Evolutionary conservation across 1,140 invertebrate genomes (phyloP).

Genomic region (Copidosoma floridanum): DNA sequence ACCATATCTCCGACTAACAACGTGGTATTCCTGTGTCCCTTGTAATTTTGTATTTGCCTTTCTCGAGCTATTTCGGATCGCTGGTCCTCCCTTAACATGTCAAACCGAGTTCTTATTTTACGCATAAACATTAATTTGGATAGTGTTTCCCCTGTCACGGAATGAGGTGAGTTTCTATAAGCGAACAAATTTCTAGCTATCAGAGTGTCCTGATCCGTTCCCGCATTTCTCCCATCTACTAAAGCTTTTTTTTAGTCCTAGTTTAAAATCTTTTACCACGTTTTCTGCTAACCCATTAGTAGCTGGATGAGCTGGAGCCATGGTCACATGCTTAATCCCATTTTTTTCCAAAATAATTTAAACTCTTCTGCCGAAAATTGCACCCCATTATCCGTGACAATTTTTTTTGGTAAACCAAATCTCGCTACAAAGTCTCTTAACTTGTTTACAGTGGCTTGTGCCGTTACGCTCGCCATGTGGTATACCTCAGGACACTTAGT

Average conservation of each 20-base stretch:
- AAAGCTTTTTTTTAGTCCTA: slow-evolving; percentile 5
- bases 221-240: not conserved
- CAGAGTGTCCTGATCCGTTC: not conserved
- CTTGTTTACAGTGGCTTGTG: slow-evolving; percentile 15
- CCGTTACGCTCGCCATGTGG: not conserved
- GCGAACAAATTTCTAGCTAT: not conserved
- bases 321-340: slow-evolving; percentile 22
- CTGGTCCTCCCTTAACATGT: not conserved
- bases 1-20: not conserved
- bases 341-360: slow-evolving; percentile 21
- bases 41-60: not conserved
- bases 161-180: not conserved
- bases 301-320: slow-evolving; percentile 29
- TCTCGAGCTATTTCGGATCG: not conserved
- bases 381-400: slow-evolving; percentile 27
- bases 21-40: not conserved
- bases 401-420: slow-evolving; percentile 23
- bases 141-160: not conserved
- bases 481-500: slow-evolving; percentile 44
- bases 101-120: not conserved
- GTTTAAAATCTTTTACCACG: slow-evolving; percentile 32
- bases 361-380: slow-evolving; percentile 25
- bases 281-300: slow-evolving; percentile 34
- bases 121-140: not conserved
- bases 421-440: slow-evolving; percentile 22